Evolutionary conservation across 2,113 vertebrate species (phyloP), one percentile per base, ranked within the genome.

Genomic region (Cyprinodon variegatus): DNA sequence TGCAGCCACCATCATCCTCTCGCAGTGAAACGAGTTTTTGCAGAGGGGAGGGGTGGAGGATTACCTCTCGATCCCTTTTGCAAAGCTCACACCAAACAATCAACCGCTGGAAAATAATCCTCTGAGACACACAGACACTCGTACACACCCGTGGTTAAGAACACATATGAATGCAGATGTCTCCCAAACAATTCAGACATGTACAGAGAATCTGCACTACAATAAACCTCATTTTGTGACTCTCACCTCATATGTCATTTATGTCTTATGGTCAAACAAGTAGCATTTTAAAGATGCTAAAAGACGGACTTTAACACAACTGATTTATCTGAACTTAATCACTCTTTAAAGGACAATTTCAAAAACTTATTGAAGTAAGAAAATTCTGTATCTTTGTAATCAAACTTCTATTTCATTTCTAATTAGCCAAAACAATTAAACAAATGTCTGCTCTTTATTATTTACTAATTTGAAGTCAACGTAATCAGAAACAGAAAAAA

Each of bases 51-150:
- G 83, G 65, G 61, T 1, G 48, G 22, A 9, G 71, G 93, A 95
- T 94, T 95, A 94, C 81, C 90, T 88, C 88, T 90, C 87, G 63
- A 93, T 89, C 91, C 81, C 80, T 86, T 57, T 81, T 86, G 89
- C 88, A 93, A 90, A 93, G 84, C 91, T 90, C 89, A 91, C 90
- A 91, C 86, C 86, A 92, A 94, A 93, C 92, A 95, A 94, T 94
- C 94, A 95, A 80, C 87, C 68, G 40, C 72, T 82, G 83, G 76
- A 83, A 57, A 86, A 76, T 94, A 94, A 95, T 94, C 93, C 88
- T 81, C 78, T 75, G 59, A 81, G 62, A 90, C 83, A 72, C 89
- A 84, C 79, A 74, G 22, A 82, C 79, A 80, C 46, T 60, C 61
- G 17, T 62, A 77, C 76, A 85, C 80, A 43, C 64, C 68, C 61